phyloP scores from a whole-genome alignment of 2,113 vertebrate species.

The Megatriorchis doriae region DNA sequence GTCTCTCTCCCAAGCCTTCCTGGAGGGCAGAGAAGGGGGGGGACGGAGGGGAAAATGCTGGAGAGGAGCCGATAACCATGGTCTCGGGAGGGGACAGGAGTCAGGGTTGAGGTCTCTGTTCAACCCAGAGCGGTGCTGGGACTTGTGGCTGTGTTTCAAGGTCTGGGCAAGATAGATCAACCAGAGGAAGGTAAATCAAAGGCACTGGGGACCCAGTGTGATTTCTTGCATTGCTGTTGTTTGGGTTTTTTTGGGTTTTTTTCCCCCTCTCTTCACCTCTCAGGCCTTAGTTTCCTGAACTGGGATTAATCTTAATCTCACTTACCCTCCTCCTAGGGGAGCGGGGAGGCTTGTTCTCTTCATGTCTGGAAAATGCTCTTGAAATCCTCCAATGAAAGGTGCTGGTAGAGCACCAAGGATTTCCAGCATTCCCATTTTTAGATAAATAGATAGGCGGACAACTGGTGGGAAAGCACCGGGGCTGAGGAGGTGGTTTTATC shows the following conservation, averaged over 20 bases:
- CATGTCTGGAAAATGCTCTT: not conserved
- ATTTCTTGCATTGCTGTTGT: not conserved
- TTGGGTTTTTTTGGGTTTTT: too few species aligned
- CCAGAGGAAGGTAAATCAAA: not conserved
- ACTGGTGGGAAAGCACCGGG: not conserved
- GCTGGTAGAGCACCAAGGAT: not conserved
- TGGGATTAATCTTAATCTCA: slow-evolving; percentile 5
- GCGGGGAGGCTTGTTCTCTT: not conserved
- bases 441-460: not conserved
- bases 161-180: not conserved
- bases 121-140: not conserved
- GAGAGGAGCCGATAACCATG: not conserved
- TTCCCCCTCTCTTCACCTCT: not conserved
- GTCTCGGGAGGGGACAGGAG: not conserved
- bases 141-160: not conserved
- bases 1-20: not conserved
- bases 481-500: not conserved
- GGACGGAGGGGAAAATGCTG: not conserved
- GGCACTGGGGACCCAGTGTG: not conserved
- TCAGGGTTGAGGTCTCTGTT: not conserved
- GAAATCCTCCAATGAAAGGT: not conserved
- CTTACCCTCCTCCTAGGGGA: not conserved
- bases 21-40: not conserved
- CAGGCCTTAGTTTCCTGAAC: not conserved
- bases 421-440: not conserved